Evolutionary conservation across 2,113 vertebrate species (phyloP).

Genomic region (Phyllostomus hastatus): DNA sequence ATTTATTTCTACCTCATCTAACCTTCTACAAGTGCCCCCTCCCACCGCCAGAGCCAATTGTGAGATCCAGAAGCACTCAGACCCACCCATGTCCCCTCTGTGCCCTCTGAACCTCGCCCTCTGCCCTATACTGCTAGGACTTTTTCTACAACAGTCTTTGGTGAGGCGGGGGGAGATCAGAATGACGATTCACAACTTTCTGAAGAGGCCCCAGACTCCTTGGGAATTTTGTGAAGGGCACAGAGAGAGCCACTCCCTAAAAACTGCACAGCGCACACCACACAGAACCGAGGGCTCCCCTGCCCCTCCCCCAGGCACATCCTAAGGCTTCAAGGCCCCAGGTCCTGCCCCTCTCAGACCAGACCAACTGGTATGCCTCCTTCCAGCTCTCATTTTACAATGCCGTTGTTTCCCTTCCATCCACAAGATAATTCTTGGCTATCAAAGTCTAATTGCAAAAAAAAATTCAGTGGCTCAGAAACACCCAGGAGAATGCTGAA

Average conservation of each 20-base stretch:
- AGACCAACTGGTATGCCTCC: background rate
- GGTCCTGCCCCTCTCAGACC: background rate
- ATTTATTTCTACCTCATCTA: background rate
- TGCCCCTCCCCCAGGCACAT: background rate
- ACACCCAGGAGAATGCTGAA: background rate
- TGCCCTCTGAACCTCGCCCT: background rate
- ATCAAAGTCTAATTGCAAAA: background rate
- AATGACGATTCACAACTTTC: background rate
- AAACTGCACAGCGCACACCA: background rate
- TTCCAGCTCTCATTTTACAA: background rate
- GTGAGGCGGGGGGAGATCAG: too few species aligned
- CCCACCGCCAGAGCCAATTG: background rate
- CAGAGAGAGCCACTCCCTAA: background rate
- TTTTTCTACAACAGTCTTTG: background rate
- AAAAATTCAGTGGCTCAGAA: background rate
- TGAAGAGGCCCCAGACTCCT: background rate
- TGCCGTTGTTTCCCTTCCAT: background rate
- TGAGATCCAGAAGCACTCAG: background rate
- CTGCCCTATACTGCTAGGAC: too few species aligned
- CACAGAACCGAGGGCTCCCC: fast-evolving
- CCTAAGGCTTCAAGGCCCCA: background rate
- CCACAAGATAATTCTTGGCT: background rate
- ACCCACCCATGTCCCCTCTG: too few species aligned
- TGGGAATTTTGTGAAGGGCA: background rate
- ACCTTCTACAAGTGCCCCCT: background rate